Base-by-base conservation (phyloP, 2,113 vertebrate species). In the Amia ocellicauda region DNA sequence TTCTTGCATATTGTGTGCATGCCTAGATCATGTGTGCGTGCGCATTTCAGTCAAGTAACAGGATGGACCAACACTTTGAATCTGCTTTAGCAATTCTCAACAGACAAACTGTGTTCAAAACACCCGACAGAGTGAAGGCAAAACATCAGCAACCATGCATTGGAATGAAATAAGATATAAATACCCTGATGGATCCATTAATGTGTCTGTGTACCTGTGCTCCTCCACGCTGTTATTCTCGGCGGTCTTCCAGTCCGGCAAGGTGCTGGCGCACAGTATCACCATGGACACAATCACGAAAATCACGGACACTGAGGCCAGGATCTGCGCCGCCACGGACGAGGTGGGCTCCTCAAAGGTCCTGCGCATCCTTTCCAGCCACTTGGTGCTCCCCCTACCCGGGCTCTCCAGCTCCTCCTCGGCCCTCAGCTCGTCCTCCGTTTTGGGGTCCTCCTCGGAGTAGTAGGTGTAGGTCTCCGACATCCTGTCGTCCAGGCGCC, bases 211-310 rank as follows among this genome's bases (percentile, higher is more conserved):
- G 91, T 96, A 98, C 97, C 94, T 98, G 90, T 97, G 93, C 81
- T 98, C 97, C 77, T 98, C 96, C 83, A 93, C 81, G 58, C 90
- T 93, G 74, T 84, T 92, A 75, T 90, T 93, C 84, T 98, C 94
- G 28, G 94, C 93, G 10, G 91, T 91, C 69, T 97, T 93, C 97
- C 97, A 98, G 80, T 98, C 95, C 3, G 97, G 97, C 73, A 98
- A 81, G 2, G 97, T 98, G 87, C 97, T 98, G 47, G 94, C 94
- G 58, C 97, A 99, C 72, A 99, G 82, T 77, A 98, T 94, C 62
- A 98, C 90, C 97, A 99, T 97, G 64, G 97, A 99, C 71, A 98
- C 83, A 24, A 99, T 93, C 63, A 99, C 96, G 74, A 98, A 98
- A 51, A 98, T 87, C 51, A 98, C 91, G 4, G 97, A 99, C 68